Evolutionary conservation across 2,888 invertebrate species (phyloP).

Genomic region (Ariolimax columbianus): DNA sequence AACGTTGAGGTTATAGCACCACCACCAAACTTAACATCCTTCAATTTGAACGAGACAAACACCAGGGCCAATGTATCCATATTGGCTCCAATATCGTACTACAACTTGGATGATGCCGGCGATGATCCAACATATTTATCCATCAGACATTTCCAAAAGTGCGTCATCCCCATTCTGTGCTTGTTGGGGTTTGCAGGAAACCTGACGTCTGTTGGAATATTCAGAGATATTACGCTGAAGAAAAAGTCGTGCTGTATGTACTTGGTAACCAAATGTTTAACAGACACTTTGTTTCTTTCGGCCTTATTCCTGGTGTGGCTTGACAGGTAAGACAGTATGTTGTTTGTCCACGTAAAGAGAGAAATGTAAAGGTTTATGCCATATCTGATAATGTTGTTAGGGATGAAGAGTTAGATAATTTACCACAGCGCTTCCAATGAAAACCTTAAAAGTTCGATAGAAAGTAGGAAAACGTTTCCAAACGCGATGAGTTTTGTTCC

Average conservation of each 20-base stretch:
- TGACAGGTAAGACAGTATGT: slow-evolving; percentile 37
- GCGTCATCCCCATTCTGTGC: slow-evolving; percentile 25
- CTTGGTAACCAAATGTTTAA: slow-evolving; percentile 25
- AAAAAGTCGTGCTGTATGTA: slow-evolving; percentile 36
- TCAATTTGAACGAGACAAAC: not conserved
- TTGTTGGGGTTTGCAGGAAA: slow-evolving; percentile 7
- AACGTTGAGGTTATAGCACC: not conserved
- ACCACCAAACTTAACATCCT: not conserved
- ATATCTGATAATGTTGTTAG: too few relatives aligned
- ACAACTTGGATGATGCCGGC: not conserved
- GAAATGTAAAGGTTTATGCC: too few relatives aligned
- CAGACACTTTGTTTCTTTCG: slow-evolving; percentile 22
- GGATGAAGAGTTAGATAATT: too few relatives aligned
- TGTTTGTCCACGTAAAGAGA: too few relatives aligned
- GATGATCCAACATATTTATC: slow-evolving; percentile 18
- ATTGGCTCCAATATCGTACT: not conserved
- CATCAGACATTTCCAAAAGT: slow-evolving; percentile 31
- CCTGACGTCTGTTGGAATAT: not conserved
- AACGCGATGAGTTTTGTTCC: too few relatives aligned
- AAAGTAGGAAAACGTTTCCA: too few relatives aligned
- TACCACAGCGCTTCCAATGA: too few relatives aligned
- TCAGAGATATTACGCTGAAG: not conserved
- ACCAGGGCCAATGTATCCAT: not conserved
- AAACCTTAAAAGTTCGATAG: too few relatives aligned
- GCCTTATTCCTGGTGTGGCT: slow-evolving; percentile 34